Base-by-base conservation (phyloP, 2,797 vertebrate species). In the Schizopygopsis pylzovi region DNA sequence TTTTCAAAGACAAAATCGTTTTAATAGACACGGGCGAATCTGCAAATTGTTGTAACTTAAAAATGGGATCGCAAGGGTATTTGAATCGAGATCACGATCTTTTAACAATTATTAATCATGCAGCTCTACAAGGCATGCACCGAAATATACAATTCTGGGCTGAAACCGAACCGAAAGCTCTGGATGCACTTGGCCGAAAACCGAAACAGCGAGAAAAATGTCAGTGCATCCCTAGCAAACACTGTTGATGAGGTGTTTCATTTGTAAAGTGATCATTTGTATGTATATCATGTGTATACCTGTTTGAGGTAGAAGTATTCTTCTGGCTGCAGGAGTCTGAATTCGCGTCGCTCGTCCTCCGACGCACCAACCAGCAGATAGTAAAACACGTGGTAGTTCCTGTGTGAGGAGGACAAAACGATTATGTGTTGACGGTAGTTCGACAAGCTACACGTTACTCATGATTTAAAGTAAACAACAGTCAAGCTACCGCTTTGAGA, bases 301-400 rank as follows among this genome's bases (percentile, higher is more conserved):
- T 99, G 98, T 92, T 98, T 99, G 97, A 99, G 98, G 98, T 99
- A 99, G 96, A 96, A 96, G 94, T 97, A 99, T 89, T 99, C 97
- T 97, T 98, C 96, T 67, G 98, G 98, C 89, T 97, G 96, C 92
- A 97, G 95, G 91, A 99, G 95, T 92, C 97, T 97, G 92, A 98
- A 99, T 93, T 98, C 97, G 90, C 95, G 95, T 76, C 95, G 96
- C 81, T 99, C 98, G 59, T 97, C 97, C 81, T 97, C 95, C 2
- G 91, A 97, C 84, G 96, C 97, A 6, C 98, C 98, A 86, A 99
- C 95, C 88, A 99, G 93, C 94, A 99, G 95, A 91, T 99, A 99
- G 93, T 99, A 99, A 93, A 99, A 99, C 72, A 99, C 98, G 0
- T 99, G 98, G 89, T 99, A 99, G 95, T 99, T 99, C 95, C 98